Conservation (phyloP, 2,113 vertebrate genomes). For the Heterotilapia buettikoferi region DNA sequence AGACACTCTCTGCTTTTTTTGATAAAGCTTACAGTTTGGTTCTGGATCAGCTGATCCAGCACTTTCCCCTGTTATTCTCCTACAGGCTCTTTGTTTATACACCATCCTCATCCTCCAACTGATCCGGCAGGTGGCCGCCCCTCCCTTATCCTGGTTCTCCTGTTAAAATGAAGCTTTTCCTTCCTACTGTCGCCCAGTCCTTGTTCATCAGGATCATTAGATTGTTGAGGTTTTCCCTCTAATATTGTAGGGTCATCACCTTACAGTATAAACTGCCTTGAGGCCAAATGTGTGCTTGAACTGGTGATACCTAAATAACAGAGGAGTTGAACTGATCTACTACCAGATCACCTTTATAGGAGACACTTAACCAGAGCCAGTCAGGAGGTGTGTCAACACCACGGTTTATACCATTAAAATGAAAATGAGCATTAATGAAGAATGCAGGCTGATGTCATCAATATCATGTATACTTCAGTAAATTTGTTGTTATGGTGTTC, state of each 20-base stretch:
- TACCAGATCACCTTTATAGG: background rate
- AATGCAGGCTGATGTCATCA: background rate
- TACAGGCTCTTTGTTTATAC: background rate
- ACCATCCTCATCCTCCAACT: background rate
- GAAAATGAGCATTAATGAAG: background rate
- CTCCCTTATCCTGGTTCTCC: background rate
- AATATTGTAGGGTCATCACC: background rate
- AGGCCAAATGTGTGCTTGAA: background rate
- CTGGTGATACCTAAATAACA: background rate
- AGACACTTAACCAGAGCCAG: background rate
- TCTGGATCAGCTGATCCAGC: background rate
- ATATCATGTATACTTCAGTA: accelerated
- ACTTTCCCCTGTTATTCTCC: background rate
- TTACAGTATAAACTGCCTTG: background rate
- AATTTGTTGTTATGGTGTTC: background rate
- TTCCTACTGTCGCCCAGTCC: background rate
- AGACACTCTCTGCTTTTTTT: background rate
- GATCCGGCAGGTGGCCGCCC: accelerated
- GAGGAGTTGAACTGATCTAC: background rate
- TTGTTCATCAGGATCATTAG: background rate
- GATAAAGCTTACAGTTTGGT: background rate
- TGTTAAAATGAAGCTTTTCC: background rate
- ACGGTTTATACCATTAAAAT: too few relatives aligned
- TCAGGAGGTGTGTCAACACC: background rate
- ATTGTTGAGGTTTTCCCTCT: background rate